These are phyloP conservation scores for Perdita meconis DNA, from an alignment of 2,888 invertebrate species.

Conservation along the genomic window DNA sequence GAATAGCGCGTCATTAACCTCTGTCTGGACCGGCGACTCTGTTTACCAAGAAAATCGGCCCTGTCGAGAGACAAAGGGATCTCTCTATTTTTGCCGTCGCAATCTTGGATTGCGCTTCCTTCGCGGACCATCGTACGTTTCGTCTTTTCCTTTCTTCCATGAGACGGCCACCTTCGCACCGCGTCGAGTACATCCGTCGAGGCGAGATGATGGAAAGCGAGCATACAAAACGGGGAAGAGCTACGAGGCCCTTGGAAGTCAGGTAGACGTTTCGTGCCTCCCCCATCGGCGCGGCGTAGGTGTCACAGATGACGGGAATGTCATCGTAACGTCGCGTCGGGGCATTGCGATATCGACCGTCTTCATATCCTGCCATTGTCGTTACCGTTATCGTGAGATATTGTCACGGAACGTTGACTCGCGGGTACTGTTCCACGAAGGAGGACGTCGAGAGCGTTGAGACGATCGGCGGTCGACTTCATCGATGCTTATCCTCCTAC, in stretches of 20 bases:
- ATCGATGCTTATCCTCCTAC: not conserved
- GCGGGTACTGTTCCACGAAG: conserved; percentile 46
- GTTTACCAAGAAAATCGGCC: conserved; percentile 56
- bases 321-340: not conserved
- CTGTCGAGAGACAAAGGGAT: no score
- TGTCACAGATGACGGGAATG: conserved; percentile 26
- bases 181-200: not conserved
- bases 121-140: conserved; percentile 8
- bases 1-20: conserved; percentile 57
- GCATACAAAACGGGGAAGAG: not conserved
- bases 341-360: conserved; percentile 22
- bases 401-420: not conserved
- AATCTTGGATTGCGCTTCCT: conserved; percentile 28
- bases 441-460: conserved; percentile 21
- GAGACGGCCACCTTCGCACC: not conserved
- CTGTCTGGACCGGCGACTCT: conserved; percentile 43
- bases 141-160: not conserved
- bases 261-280: not conserved
- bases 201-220: not conserved
- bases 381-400: conserved; percentile 36
- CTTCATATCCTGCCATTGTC: not conserved
- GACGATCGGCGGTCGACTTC: conserved; percentile 33
- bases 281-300: not conserved
- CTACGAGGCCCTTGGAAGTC: not conserved
- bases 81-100: conserved; percentile 38